A percentile compares a stretch with the other conserved stretches of the same genome.
Evolutionary conservation across 2,113 vertebrate genomes (phyloP).

Genomic region (Clarias magur): DNA sequence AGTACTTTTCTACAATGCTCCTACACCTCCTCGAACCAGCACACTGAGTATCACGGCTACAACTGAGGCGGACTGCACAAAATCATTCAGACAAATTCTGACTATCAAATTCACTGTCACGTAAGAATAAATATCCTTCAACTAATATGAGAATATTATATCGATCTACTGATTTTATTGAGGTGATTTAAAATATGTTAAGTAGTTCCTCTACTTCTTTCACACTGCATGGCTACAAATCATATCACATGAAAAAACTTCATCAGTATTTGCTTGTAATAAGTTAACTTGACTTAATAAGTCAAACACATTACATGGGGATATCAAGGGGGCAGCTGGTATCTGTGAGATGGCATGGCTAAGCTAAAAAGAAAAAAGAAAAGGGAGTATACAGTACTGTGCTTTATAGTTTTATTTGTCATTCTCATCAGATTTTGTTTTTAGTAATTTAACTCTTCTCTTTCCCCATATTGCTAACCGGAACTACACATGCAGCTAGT

Average conservation of each 20-base stretch:
- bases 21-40: slow-evolving; percentile 46
- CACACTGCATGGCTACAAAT: background rate
- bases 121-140: slow-evolving; percentile 17
- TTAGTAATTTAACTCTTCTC: too few species aligned
- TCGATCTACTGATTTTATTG: background rate
- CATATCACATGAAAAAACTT: background rate
- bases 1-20: slow-evolving; percentile 65
- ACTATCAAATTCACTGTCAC: background rate
- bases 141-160: background rate
- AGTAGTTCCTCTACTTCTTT: background rate
- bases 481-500: too few species aligned
- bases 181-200: background rate
- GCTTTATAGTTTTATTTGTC: background rate
- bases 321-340: background rate
- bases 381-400: background rate
- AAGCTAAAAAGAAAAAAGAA: background rate
- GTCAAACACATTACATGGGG: background rate
- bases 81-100: slow-evolving; percentile 22
- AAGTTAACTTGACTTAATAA: background rate
- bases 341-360: background rate
- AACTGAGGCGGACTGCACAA: slow-evolving; percentile 38
- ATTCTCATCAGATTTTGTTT: background rate
- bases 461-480: too few species aligned
- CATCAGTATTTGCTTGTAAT: background rate
- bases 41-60: slow-evolving; percentile 50